Conservation (phyloP, 2,113 vertebrate species). For the Neoarius graeffei region DNA sequence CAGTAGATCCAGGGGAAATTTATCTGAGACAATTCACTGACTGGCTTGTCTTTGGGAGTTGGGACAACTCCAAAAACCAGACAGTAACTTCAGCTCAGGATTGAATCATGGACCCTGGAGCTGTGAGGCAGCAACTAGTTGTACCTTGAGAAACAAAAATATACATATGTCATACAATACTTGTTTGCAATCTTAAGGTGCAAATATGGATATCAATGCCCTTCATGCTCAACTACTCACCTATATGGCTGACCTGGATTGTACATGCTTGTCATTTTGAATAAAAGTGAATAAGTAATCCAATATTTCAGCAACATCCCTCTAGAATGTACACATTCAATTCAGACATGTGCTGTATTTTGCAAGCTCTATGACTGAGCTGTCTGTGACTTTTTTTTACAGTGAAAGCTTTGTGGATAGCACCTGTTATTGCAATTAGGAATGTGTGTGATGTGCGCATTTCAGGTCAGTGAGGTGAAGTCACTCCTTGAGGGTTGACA, state of each 20-base stretch:
- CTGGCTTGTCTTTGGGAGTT: neutral
- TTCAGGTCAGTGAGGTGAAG: slow-evolving; percentile 3
- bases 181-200: neutral
- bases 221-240: neutral
- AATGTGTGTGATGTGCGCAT: neutral
- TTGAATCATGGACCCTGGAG: neutral
- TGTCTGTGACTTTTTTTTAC: neutral
- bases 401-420: neutral
- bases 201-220: neutral
- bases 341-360: neutral
- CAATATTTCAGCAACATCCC: neutral
- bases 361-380: neutral
- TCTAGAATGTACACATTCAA: neutral
- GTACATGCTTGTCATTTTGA: neutral
- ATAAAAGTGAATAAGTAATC: neutral
- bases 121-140: neutral
- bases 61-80: neutral
- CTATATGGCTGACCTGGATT: neutral
- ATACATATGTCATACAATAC: neutral
- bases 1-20: neutral
- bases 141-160: neutral
- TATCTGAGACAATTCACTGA: neutral
- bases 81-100: neutral
- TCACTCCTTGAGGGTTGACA: neutral
- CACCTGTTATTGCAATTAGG: neutral